Conservation (phyloP, 2,888 invertebrate genomes). For the Heteromyza rotundicornis region DNA sequence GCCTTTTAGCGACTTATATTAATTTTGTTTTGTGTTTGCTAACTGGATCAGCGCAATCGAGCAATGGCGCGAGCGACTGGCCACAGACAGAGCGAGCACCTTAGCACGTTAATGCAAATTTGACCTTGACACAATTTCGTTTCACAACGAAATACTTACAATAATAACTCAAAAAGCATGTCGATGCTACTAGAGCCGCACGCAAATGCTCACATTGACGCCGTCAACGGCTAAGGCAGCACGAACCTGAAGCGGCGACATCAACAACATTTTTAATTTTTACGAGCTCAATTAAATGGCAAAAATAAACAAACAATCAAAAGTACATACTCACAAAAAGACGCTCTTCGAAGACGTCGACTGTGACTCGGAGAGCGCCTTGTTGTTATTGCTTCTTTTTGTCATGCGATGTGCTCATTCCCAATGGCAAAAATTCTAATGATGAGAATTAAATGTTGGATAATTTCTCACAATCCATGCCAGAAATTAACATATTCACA, state of each 20-base stretch:
- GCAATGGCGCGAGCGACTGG: not conserved
- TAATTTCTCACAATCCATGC: not conserved
- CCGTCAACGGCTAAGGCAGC: not conserved
- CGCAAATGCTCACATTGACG: not conserved
- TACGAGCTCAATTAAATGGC: not conserved
- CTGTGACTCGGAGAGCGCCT: not conserved
- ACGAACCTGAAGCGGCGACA: not conserved
- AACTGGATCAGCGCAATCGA: not conserved
- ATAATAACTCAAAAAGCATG: slow-evolving; percentile 36
- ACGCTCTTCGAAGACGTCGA: not conserved
- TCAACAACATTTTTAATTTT: not conserved
- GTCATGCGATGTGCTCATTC: slow-evolving; percentile 7
- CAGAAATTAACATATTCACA: too few species aligned
- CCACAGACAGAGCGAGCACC: slow-evolving; percentile 27
- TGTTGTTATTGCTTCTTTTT: not conserved
- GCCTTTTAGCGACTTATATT: not conserved
- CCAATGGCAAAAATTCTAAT: slow-evolving; percentile 13
- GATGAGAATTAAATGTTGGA: slow-evolving; percentile 8
- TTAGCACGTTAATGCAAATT: slow-evolving; percentile 54
- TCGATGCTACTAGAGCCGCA: not conserved
- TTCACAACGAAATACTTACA: slow-evolving; percentile 51
- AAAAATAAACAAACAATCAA: not conserved
- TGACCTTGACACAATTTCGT: slow-evolving; percentile 56
- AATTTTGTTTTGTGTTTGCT: not conserved
- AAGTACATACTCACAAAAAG: not conserved